These are phyloP conservation scores for Diarsia brunnea DNA, from an alignment of 2,888 invertebrate genomes.

Conservation along the genomic window DNA sequence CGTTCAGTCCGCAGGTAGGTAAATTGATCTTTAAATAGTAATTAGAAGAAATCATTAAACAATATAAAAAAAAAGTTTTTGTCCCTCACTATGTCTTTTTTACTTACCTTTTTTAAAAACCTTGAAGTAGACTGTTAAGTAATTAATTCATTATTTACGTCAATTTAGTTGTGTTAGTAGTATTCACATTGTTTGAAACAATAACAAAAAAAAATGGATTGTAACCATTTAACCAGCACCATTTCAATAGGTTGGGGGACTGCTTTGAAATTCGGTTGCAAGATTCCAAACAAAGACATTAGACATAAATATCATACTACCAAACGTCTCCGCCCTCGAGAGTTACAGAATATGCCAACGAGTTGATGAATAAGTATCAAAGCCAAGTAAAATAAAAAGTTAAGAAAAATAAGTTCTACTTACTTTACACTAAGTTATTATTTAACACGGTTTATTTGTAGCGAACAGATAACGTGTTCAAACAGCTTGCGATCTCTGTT, in stretches of 20 bases:
- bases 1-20: neutral
- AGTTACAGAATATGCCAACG: neutral
- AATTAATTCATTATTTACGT: constrained; percentile 9
- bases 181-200: constrained; percentile 16
- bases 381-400: neutral
- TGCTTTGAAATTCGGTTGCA: too few species aligned
- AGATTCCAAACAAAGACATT: too few species aligned
- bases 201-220: too few species aligned
- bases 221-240: too few species aligned
- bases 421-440: constrained; percentile 1
- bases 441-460: constrained; percentile 18
- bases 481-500: constrained; percentile 23
- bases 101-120: neutral
- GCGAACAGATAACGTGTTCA: constrained; percentile 25
- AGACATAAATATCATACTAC: too few species aligned
- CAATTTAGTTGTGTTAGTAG: neutral
- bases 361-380: neutral
- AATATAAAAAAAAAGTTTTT: neutral
- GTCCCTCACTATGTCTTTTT: neutral
- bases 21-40: neutral
- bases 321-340: too few species aligned
- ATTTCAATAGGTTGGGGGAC: too few species aligned
- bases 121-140: neutral
- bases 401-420: neutral
- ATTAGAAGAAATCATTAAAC: constrained; percentile 7